Base-by-base conservation (phyloP, 1,140 invertebrate species). In the Conus betulinus region DNA sequence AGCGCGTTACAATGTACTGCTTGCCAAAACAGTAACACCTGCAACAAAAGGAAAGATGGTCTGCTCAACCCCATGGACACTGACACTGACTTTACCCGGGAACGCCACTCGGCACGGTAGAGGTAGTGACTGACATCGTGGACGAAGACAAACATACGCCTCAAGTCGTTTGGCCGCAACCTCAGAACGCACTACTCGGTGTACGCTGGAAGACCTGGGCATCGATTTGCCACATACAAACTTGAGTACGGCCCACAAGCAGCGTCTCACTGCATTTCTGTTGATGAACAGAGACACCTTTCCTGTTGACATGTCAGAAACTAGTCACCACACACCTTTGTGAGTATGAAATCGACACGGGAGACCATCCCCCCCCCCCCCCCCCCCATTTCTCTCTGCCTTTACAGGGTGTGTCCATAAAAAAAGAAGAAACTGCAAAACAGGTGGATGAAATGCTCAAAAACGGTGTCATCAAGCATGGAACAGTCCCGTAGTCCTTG, bases 401-500 rank as follows among this genome's bases (percentile, higher is more conserved):
- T 60, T 55, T 23, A 55, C 23, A 55, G 11, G 11, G 52, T 79
- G 39, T 81, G 83, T 87, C 81, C 86, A 71, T 25, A 87, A 55
- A 71, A 53, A 27, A 78, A 78, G 39, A 20, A 17, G 88, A 90
- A 83, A 60, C 52, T 15, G 79, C 84, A 39, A n/a, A 60, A n/a
- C 87, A 90, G 78, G 52, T 91, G 20, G 53, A 89, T 60, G 88
- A 92, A 84, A 86, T 91, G 83, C 25, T 89, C 27, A 83, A 92
- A 7, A 79, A 60, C 83, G 89, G 87, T 15, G 83, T 93, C 23
- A 91, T 91, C 85, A 84, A 90, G 71, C 81, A 23, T 91, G 87
- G 88, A 67, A 79, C 15, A 89, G 83, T 60, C 89, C 89, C n/a
- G 87, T 89, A 20, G 76, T 92, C 17, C 79, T 91, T n/a, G 88